These are phyloP conservation scores for Petrocephalus zakoni DNA, from an alignment of 2,113 vertebrate genomes.

Conservation along the genomic window DNA sequence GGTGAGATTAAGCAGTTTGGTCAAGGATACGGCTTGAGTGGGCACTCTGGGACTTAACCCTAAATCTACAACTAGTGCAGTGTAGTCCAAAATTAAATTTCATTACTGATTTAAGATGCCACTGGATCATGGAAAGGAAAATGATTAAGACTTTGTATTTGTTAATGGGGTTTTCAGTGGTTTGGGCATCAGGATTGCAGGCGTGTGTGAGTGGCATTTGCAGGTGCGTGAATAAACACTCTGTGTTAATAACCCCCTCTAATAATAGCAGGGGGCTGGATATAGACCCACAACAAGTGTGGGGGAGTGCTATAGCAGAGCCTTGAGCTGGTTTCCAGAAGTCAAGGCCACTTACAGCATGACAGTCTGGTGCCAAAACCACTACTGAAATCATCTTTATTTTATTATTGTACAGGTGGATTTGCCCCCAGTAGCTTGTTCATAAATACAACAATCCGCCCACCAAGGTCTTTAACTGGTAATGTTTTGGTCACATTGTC, in stretches of 20 bases:
- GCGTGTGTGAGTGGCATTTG: not conserved
- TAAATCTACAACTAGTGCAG: not conserved
- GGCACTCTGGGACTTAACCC: not conserved
- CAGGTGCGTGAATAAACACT: constrained; percentile 9
- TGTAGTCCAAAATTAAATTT: not conserved
- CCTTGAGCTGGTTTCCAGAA: not conserved
- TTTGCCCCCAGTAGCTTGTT: not conserved
- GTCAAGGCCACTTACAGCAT: not conserved
- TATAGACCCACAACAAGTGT: constrained; percentile 3
- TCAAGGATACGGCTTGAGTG: not conserved
- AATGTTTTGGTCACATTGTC: not conserved
- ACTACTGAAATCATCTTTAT: not conserved
- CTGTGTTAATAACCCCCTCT: not conserved
- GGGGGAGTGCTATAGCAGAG: not conserved
- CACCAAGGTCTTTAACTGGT: not conserved
- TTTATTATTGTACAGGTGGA: not conserved
- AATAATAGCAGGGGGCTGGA: constrained; percentile 1
- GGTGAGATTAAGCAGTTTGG: not conserved
- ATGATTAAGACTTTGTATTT: not conserved
- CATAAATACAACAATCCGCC: not conserved
- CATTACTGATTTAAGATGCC: not conserved
- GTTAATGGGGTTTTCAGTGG: not conserved
- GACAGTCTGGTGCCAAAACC: not conserved
- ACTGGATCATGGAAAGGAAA: not conserved
- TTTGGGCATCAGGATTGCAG: not conserved